Base-by-base conservation (phyloP, 2,888 invertebrate species). In the Calameuta filiformis region DNA sequence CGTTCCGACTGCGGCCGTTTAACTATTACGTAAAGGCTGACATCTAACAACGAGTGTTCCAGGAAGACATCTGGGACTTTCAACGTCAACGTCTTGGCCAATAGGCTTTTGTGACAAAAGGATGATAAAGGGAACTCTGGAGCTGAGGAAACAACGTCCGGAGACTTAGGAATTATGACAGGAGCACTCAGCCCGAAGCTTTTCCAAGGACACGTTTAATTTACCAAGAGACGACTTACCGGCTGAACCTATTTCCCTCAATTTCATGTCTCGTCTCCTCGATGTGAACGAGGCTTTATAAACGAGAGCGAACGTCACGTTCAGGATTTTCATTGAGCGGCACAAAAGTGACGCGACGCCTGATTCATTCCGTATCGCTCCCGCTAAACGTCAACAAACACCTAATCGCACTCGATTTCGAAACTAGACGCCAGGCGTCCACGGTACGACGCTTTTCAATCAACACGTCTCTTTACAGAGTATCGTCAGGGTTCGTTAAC, bases 181-280 rank as follows among this genome's bases (percentile, higher is more conserved):
- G 31, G 77, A 77, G 56, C 69, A 79, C 56, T 79, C 71, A 75
- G 56, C 68, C 68, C 56, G 12, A 76, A 77, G 76, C 74, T 80
- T 77, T 31, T 76, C 68, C 77, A 78, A 78, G 76, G 77, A 80
- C n/a, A 37, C 77, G 76, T 80, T 56, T 74, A 78, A 78, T 80
- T 77, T 76, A 35, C 73, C 74, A 73, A 56, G 56, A 56, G 56
- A 23, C 23, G 23, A 56, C 56, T 56, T 56, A 11, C 23, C 56
- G 23, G 23, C 23, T 23, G 2, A 23, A 9, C 23, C 56, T 3
- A 56, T 56, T 56, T 56, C 9, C 56, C 56, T 56, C 2, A 23
- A 56, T 56, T 56, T 56, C 56, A 23, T 56, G 23, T 23, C 56
- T 9, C 23, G 56, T 56, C 56, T 9, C 56, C 23, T 23, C 56